Conservation (phyloP, 1,140 invertebrate genomes). For the Teleogryllus occipitalis region DNA sequence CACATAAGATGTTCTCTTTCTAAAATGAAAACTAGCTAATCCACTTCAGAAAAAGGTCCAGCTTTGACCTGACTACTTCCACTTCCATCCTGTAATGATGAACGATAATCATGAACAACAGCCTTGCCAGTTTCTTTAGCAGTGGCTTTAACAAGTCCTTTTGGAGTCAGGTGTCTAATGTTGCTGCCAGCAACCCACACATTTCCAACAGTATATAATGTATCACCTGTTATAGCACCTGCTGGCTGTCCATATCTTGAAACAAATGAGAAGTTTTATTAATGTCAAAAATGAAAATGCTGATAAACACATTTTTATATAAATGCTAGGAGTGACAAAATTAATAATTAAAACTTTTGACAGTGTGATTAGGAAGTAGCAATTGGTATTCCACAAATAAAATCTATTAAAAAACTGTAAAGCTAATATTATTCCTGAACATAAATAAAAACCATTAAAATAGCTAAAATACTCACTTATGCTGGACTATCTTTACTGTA, state of each 20-base stretch:
- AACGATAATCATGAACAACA: constrained; percentile 38
- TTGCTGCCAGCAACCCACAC: constrained; percentile 49
- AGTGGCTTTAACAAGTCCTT: constrained; percentile 52
- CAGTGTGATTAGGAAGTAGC: background rate
- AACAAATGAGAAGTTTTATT: constrained; percentile 14
- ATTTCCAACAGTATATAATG: constrained; percentile 55
- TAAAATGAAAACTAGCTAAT: background rate
- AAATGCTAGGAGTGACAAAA: background rate
- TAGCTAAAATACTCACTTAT: constrained; percentile 45
- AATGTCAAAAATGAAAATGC: background rate
- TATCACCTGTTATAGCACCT: constrained; percentile 46
- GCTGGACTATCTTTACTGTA: constrained; percentile 58
- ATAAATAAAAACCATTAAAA: constrained; percentile 2
- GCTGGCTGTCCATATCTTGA: constrained; percentile 53
- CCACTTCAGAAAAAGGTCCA: background rate
- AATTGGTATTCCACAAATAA: background rate
- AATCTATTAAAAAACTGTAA: too few relatives aligned
- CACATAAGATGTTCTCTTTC: too few relatives aligned
- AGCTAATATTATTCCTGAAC: background rate
- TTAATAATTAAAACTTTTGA: background rate
- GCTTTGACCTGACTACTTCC: background rate
- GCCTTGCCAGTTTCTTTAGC: constrained; percentile 57
- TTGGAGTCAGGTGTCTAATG: constrained; percentile 50
- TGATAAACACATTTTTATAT: background rate
- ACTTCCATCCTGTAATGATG: background rate